Conservation (phyloP, 30 jellyfish, hydroid and myxozoan genomes). For the Clytia hemisphaerica region DNA sequence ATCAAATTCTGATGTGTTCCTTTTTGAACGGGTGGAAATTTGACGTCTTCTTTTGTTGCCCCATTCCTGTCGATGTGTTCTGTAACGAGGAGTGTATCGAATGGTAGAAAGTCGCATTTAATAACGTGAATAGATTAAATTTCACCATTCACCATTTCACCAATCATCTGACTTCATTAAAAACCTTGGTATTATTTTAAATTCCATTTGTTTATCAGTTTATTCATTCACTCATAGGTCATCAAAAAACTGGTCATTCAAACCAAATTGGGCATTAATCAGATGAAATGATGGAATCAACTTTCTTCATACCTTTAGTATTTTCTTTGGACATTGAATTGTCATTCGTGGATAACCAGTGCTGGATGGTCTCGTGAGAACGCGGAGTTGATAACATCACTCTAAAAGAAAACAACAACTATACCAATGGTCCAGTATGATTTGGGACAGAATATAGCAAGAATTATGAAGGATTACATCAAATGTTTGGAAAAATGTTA, state of each 20-base stretch:
- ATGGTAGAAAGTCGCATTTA: background rate
- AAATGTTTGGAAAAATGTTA: too few species aligned
- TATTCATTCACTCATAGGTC: background rate
- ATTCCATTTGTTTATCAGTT: background rate
- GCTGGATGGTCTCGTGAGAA: background rate
- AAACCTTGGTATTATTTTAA: too few species aligned
- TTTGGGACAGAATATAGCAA: too few species aligned
- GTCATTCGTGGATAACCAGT: constrained; percentile 1
- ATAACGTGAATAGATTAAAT: background rate
- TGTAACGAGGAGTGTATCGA: background rate
- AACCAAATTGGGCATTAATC: too few species aligned
- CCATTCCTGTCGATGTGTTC: background rate
- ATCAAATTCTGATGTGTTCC: constrained; percentile 67
- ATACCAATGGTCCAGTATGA: background rate
- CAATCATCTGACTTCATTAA: too few species aligned
- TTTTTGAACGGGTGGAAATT: constrained; percentile 63
- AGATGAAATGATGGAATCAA: too few species aligned
- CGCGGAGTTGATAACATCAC: constrained; percentile 16
- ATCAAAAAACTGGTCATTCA: too few species aligned
- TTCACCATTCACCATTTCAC: too few species aligned
- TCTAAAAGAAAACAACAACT: background rate
- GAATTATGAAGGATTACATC: too few species aligned
- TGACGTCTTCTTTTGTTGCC: background rate
- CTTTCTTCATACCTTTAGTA: too few species aligned
- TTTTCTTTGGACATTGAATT: too few species aligned